Conservation (phyloP, 2,888 invertebrate genomes). For the Nineta flava region DNA sequence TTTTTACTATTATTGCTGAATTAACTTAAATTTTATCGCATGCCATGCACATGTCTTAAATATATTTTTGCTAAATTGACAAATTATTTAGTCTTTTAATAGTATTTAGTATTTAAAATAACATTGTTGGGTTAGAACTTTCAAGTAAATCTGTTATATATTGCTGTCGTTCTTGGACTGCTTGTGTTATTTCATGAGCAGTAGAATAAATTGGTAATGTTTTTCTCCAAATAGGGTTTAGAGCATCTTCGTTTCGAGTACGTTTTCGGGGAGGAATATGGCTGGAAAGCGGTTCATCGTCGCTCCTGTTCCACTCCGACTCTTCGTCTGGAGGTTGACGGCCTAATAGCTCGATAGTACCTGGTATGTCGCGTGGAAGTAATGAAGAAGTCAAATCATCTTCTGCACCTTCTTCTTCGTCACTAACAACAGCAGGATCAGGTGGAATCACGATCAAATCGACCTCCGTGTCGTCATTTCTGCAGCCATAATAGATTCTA, state of each 20-base stretch:
- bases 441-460: conserved; percentile 7
- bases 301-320: not conserved
- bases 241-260: not conserved
- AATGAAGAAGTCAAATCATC: conserved; percentile 1
- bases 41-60: too few species aligned
- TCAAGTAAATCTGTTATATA: not conserved
- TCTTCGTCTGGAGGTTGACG: not conserved
- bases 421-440: not conserved
- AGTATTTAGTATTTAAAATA: not conserved
- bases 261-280: not conserved
- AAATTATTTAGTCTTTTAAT: too few species aligned
- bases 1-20: too few species aligned
- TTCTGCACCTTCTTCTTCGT: conserved; percentile 3
- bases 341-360: not conserved
- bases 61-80: too few species aligned
- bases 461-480: not conserved
- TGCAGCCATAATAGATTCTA: not conserved
- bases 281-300: not conserved
- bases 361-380: conserved; percentile 2
- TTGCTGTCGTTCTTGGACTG: not conserved
- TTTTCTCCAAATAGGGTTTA: conserved; percentile 2
- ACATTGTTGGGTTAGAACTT: not conserved
- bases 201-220: not conserved
- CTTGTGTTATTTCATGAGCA: not conserved
- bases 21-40: too few species aligned